A percentile compares a stretch with the other conserved stretches of the same genome.
phyloP scores from a whole-genome alignment of 2,888 invertebrate genomes.

The Sycophila texana region DNA sequence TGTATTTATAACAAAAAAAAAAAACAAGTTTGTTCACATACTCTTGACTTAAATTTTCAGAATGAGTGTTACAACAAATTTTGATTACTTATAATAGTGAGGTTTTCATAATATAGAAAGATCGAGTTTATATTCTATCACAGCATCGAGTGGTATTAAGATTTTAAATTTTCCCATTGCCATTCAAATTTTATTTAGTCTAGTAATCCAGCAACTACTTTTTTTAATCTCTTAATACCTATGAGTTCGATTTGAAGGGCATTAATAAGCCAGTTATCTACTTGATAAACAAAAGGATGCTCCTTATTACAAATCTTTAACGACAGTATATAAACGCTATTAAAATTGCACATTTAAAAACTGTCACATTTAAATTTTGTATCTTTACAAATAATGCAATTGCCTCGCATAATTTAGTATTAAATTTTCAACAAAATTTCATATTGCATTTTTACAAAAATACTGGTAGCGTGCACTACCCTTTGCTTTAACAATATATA shows the following conservation, averaged over 20 bases:
- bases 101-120: background rate
- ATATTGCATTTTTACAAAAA: too few species aligned
- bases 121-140: constrained; percentile 31
- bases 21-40: too few species aligned
- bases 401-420: too few species aligned
- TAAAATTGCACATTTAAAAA: background rate
- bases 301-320: too few species aligned
- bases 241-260: background rate
- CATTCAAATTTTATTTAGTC: background rate
- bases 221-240: background rate
- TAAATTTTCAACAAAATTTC: too few species aligned
- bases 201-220: background rate
- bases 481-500: background rate
- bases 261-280: too few species aligned
- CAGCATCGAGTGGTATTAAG: constrained; percentile 40
- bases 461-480: too few species aligned
- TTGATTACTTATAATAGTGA: too few species aligned
- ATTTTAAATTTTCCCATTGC: constrained; percentile 4
- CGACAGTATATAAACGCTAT: background rate
- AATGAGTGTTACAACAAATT: background rate
- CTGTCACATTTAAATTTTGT: too few species aligned
- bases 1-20: too few species aligned
- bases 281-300: too few species aligned
- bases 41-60: background rate
- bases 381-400: too few species aligned